Evolutionary conservation across 2,888 invertebrate genomes (phyloP), one percentile per base, ranked within the genome.

Genomic region (Unio delphinus): DNA sequence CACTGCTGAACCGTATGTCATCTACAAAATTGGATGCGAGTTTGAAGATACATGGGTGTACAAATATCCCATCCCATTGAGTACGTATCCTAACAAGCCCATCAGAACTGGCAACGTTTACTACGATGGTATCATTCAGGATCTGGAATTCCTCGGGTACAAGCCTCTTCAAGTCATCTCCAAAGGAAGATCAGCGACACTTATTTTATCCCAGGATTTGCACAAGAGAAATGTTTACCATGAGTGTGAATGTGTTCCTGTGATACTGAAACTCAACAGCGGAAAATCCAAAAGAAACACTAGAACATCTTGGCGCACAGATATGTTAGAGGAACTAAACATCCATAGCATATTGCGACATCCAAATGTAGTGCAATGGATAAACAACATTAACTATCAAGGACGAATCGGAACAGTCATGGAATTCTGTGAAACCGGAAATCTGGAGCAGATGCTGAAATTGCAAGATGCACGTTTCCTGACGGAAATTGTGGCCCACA

Each of bases 371-470:
- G 81, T 86, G 18, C 64, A 81, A 15, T 80, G 86, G 74, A 72
- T 83, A 18, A 75, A 79, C 60, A 82, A 81, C 55, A 80, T 86
- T 61, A 79, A 69, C 56, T 80, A 80, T 64, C 73, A 83, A 58
- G 85, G 84, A 4, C 72, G 83, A 7, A 70, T 78, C 18, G 85
- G 83, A 5, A 76, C 84, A 20, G 83, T 87, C 34, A 69, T 86
- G 74, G 87, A 87, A 69, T 86, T 86, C 75, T 87, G 85, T 69
- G 84, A 86, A 67, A 82, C 79, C 69, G 87, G 87, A 2, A 84
- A 78, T 58, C 76, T 87, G 34, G 85, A 85, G 63, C 83, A 83
- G 63, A 76, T 87, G 55, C 75, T 86, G 18, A 74, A 76, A 60
- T 75, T 83, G 4, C 76, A 84, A 72, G 82, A 83, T 60, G 83